Percentiles rank a stretch among this genome's conserved stretches.
Conservation (phyloP, 2,113 vertebrate species). For the Phodopus roborovskii region DNA sequence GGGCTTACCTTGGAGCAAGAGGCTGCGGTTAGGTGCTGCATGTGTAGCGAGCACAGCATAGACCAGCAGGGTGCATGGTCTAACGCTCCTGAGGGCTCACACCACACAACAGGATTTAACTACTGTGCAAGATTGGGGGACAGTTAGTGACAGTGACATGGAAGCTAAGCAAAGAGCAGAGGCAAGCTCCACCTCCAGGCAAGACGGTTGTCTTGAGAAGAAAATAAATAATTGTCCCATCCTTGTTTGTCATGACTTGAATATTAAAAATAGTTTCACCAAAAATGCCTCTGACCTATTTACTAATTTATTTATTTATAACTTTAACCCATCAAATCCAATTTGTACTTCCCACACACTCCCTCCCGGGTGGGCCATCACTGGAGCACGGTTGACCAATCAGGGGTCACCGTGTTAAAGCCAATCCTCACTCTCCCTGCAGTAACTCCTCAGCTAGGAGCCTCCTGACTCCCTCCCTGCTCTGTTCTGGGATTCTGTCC, state of each 20-base stretch:
- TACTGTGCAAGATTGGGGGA: not conserved
- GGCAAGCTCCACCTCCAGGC: not conserved
- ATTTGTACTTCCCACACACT: not conserved
- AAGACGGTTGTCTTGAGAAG: not conserved
- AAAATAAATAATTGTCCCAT: not conserved
- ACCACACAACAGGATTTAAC: not conserved
- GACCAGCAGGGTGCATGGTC: no score
- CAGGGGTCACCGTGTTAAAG: no score
- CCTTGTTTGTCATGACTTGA: not conserved
- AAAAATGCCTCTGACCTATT: not conserved
- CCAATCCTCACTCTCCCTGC: not conserved
- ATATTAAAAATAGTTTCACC: not conserved
- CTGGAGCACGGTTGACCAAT: not conserved
- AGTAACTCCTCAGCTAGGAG: not conserved
- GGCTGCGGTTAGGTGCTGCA: not conserved
- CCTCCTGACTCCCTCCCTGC: not conserved
- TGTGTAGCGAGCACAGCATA: rapidly evolving
- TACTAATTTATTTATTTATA: no score
- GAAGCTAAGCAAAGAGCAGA: not conserved
- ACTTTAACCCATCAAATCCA: not conserved
- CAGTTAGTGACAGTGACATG: not conserved
- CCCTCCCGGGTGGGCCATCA: no score
- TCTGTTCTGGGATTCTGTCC: not conserved
- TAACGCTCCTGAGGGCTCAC: not conserved
- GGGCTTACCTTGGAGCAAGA: not conserved